phyloP scores from a whole-genome alignment of 2,797 vertebrate species.

The Graptemys geographica region DNA sequence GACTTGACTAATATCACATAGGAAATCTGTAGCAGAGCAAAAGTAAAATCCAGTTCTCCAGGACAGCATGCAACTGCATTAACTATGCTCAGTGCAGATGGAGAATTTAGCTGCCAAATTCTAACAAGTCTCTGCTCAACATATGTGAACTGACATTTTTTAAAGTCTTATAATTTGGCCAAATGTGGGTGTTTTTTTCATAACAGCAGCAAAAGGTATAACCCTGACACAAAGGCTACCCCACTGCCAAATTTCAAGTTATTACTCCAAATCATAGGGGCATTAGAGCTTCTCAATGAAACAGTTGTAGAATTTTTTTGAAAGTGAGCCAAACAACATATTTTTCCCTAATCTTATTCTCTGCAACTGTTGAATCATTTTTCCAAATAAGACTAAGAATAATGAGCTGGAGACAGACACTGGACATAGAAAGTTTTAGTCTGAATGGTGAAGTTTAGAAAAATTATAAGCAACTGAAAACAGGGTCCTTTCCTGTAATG shows the following conservation, averaged over 20 bases:
- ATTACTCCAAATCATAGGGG: neutral
- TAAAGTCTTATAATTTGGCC: neutral
- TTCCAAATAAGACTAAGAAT: neutral
- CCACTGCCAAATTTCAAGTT: constrained; percentile 37
- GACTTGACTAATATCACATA: constrained; percentile 29
- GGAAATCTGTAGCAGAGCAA: constrained; percentile 7
- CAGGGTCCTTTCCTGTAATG: neutral
- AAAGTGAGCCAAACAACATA: neutral
- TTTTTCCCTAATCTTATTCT: constrained; percentile 4
- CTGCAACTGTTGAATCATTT: constrained; percentile 5
- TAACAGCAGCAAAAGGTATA: constrained; percentile 1
- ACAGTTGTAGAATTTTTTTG: neutral
- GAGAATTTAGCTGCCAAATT: constrained; percentile 25
- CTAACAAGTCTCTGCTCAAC: neutral
- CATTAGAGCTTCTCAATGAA: constrained; percentile 26
- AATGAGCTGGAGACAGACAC: neutral
- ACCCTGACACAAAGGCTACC: constrained; percentile 27
- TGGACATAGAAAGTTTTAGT: neutral
- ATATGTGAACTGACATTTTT: neutral
- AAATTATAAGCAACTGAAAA: neutral
- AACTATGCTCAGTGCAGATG: neutral
- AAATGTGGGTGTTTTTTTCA: neutral
- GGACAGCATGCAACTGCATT: constrained; percentile 27
- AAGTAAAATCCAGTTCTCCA: neutral
- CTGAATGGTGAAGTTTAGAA: neutral